Evolutionary conservation across 2,797 vertebrate genomes (phyloP).

Genomic region (Malurus splendens): DNA sequence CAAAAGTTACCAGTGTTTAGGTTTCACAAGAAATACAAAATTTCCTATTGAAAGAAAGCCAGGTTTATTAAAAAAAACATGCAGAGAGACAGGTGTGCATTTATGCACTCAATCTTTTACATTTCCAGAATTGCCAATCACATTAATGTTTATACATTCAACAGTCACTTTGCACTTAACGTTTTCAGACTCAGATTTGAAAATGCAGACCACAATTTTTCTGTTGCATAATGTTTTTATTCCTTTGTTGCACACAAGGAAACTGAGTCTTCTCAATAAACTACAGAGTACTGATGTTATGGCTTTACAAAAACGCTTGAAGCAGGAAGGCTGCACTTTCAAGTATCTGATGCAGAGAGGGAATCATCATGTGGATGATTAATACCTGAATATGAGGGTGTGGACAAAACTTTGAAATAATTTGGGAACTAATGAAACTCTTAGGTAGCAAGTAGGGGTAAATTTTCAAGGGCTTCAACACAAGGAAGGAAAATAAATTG

Average conservation of each 20-base stretch:
- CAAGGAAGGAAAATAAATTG: neutral
- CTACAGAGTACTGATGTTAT: neutral
- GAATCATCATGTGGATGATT: accelerated
- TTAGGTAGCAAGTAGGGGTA: neutral
- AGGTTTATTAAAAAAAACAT: neutral
- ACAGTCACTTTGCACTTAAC: neutral
- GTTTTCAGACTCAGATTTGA: neutral
- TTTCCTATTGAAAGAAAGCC: neutral
- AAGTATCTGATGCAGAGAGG: neutral
- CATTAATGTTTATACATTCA: neutral
- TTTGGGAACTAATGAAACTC: neutral
- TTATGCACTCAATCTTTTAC: neutral
- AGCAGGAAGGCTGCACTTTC: neutral
- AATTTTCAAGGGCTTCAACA: neutral
- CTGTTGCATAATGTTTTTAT: neutral
- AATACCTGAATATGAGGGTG: neutral
- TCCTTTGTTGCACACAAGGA: neutral
- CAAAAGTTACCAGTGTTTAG: neutral
- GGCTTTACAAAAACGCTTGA: neutral
- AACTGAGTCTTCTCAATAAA: neutral
- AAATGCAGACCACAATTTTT: neutral
- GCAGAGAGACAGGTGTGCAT: neutral
- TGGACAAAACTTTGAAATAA: neutral
- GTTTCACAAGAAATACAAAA: neutral
- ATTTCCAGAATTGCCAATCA: neutral